Base-by-base conservation (phyloP, 2,797 vertebrate genomes). In the Xerus rutilus region DNA sequence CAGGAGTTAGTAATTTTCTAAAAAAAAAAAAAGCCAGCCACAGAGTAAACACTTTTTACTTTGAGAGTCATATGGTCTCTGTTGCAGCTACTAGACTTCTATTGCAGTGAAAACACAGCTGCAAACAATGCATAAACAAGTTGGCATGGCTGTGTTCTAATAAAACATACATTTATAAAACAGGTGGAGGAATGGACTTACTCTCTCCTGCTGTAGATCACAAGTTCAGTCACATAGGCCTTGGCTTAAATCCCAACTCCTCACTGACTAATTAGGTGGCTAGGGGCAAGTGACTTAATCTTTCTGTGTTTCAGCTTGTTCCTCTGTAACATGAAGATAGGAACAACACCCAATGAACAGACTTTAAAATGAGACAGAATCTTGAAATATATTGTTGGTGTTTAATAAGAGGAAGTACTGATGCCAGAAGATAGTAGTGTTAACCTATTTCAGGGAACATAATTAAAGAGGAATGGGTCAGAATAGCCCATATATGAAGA, bases 81-180 rank as follows among this genome's bases (percentile, higher is more conserved):
- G 23, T 17, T 39, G 20, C 25, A 74, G 23, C 18, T 32, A 74
- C 23, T 64, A 1, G 52, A 17, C 3, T 70, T 9, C 0, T 52
- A 12, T 13, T 39, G n/a, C 39, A 35, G 21, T 14, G 2, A 30
- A 45, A 95, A 95, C 32, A 70, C 20, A 47, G 15, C 13, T 28
- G 39, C 45, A 39, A 88, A 77, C 3, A 91, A 91, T 59, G 45
- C 1, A 39, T n/a, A 47, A 77, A 20, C 13, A 65, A 69, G n/a
- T 76, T 30, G 57, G 3, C 25, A 43, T 92, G 35, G 3, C 4
- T 65, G 4, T 84, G 3, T 77, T 84, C 18, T 69, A 89, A 30
- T 49, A 89, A 94, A 72, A 47, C 30, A 39, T 72, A 67, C 83
- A 35, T 70, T 77, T 70, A 67, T 47, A 95, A 94, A 95, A 47